A percentile compares a stretch with the other conserved stretches of the same genome.
Evolutionary conservation across 2,797 vertebrate species (phyloP).

Genomic region (Lycodopsis pacificus): DNA sequence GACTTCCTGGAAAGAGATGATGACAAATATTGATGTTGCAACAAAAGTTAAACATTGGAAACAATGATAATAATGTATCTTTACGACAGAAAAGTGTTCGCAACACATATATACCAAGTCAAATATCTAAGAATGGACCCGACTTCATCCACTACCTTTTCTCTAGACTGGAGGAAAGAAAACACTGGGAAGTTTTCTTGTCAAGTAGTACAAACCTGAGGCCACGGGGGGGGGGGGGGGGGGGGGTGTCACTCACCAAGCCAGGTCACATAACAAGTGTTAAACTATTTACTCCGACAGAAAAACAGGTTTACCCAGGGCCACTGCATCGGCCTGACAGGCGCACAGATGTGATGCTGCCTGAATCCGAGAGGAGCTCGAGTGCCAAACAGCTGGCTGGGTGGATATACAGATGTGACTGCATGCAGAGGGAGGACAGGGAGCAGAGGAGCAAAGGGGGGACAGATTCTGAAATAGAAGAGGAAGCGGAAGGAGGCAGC

Average conservation of each 20-base stretch:
- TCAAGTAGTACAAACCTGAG: not conserved
- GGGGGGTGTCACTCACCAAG: not conserved
- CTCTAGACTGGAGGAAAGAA: not conserved
- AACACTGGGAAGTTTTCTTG: not conserved
- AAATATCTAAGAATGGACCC: conserved; percentile 12
- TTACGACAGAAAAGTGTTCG: not conserved
- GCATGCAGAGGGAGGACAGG: conserved; percentile 23
- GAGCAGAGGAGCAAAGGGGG: conserved; percentile 42
- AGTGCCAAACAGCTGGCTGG: conserved; percentile 68
- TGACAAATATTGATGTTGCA: conserved; percentile 10
- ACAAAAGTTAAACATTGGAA: not conserved
- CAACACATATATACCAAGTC: not conserved
- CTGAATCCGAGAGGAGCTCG: conserved; percentile 30
- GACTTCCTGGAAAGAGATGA: conserved; percentile 64
- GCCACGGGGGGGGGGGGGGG: not conserved
- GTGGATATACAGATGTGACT: conserved; percentile 61
- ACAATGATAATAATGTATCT: not conserved
- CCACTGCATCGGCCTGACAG: conserved; percentile 21
- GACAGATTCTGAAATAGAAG: not conserved
- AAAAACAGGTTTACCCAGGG: conserved; percentile 34
- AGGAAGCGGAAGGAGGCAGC: conserved; percentile 30
- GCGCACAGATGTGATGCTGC: conserved; percentile 50
- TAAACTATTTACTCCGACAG: conserved; percentile 13
- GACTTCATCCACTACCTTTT: not conserved
- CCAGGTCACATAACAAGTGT: conserved; percentile 1